phyloP scores from a whole-genome alignment of 2,113 vertebrate species.

The Brienomyrus brachyistius region DNA sequence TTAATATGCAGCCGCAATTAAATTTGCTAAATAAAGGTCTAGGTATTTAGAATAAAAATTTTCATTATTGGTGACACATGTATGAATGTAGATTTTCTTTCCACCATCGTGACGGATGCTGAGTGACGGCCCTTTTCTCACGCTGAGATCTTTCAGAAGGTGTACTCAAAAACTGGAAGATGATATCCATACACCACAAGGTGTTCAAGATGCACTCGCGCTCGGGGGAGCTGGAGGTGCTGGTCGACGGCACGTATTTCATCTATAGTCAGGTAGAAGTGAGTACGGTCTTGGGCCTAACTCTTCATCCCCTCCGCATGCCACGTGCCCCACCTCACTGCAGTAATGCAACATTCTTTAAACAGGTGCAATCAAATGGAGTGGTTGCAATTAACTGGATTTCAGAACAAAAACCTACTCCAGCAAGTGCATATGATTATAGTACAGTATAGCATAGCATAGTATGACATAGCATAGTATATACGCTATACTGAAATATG shows the following conservation, averaged over 20 bases:
- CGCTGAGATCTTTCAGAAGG: conserved; percentile 98
- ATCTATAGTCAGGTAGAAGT: conserved; percentile 99
- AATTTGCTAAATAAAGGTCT: not conserved
- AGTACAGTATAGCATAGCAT: not conserved
- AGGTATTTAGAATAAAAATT: not conserved
- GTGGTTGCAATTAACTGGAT: not conserved
- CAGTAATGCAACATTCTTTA: not conserved
- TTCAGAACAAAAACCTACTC: not conserved
- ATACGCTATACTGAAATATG: not conserved
- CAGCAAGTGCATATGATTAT: not conserved
- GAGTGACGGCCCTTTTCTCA: conserved; percentile 80
- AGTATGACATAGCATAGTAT: not conserved
- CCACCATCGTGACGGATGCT: conserved; percentile 46
- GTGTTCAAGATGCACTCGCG: conserved; percentile 97
- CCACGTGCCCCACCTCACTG: not conserved
- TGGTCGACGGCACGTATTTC: conserved; percentile 97
- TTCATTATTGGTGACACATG: not conserved
- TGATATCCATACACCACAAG: conserved; percentile 90
- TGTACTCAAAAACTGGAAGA: conserved; percentile 96
- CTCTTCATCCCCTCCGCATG: conserved; percentile 49
- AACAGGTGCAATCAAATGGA: not conserved
- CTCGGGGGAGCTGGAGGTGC: conserved; percentile 95
- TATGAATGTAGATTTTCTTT: not conserved
- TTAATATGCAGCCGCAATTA: not conserved
- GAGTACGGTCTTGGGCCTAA: conserved; percentile 97